Evolutionary conservation across 1,140 invertebrate species (phyloP), one percentile per base, ranked within the genome.

Genomic region (Orchestia grillus): DNA sequence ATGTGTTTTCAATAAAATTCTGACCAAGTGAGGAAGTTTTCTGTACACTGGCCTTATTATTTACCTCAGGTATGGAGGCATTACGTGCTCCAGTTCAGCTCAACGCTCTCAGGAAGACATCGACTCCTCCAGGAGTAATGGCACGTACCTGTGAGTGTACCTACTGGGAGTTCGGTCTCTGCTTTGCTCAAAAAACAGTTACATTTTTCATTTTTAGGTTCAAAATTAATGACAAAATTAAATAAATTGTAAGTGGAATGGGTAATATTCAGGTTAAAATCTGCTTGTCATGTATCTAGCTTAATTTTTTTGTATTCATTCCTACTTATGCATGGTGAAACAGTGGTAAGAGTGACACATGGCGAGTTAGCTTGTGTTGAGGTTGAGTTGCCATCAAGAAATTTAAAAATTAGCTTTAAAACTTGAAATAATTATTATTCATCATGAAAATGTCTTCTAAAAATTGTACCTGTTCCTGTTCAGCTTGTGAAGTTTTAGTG

Each of bases 31-130:
- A n/a, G n/a, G n/a, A n/a, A n/a, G n/a, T n/a, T 23, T 23, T 77
- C 1, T 77, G 62, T 77, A 28, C n/a, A n/a, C 62, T 77, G 1
- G 36, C 28, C 28, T 77, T 36, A 36, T 77, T 77, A 28, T 77
- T 77, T 77, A 77, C 62, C 28, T 77, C 92, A 94, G 92, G 43
- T 94, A 94, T 94, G 92, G 92, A 47, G 92, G 92, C 40, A 94
- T 94, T 94, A 16, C 40, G 36, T 94, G 92, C 44, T 44, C 92
- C 0, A 36, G 40, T 0, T 42, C 92, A 45, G n/a, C 43, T 45
- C 92, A 94, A 47, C 43, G 92, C 8, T 45, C 92, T 15, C 40
- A 42, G 43, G 43, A 94, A n/a, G 92, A 94, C 36, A 23, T 94
- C 1, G 92, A 44, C 40, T 45, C 43, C 3, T 94, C 44, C 44